phyloP scores from a whole-genome alignment of 2,113 vertebrate species.

The Pongo abelii region DNA sequence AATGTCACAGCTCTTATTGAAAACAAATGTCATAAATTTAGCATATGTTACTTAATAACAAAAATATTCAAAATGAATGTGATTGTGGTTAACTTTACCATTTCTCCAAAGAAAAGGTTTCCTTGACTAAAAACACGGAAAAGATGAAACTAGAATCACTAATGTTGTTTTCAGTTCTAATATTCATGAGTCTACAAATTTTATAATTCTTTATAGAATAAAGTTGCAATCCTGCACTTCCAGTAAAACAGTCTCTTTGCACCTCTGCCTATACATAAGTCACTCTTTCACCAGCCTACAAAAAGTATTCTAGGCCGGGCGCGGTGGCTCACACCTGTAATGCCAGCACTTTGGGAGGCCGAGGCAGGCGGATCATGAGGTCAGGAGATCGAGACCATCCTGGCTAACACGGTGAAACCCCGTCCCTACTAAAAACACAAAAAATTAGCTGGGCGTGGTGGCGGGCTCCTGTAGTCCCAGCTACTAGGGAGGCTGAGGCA shows the following conservation, averaged over 20 bases:
- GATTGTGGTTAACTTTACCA: background rate
- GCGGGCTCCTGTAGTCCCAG: too few relatives aligned
- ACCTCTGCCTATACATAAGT: too few relatives aligned
- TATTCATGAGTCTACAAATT: background rate
- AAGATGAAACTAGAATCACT: background rate
- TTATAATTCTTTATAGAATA: background rate
- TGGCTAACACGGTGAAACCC: too few relatives aligned
- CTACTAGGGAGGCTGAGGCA: too few relatives aligned
- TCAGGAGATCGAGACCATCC: too few relatives aligned
- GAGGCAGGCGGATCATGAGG: too few relatives aligned
- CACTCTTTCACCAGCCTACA: too few relatives aligned
- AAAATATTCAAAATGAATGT: background rate
- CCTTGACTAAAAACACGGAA: background rate
- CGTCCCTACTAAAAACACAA: too few relatives aligned
- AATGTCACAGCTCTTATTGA: background rate
- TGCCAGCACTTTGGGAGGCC: too few relatives aligned
- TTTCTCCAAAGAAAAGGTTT: background rate
- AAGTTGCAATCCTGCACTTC: rapidly evolving
- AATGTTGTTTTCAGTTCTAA: background rate
- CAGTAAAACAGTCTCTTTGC: background rate
- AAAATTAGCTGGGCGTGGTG: too few relatives aligned
- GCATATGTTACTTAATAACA: background rate
- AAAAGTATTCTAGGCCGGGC: too few relatives aligned
- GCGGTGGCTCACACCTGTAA: too few relatives aligned
- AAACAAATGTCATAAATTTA: background rate